Conservation (phyloP, 2,888 invertebrate genomes). For the Steinernema hermaphroditum region DNA sequence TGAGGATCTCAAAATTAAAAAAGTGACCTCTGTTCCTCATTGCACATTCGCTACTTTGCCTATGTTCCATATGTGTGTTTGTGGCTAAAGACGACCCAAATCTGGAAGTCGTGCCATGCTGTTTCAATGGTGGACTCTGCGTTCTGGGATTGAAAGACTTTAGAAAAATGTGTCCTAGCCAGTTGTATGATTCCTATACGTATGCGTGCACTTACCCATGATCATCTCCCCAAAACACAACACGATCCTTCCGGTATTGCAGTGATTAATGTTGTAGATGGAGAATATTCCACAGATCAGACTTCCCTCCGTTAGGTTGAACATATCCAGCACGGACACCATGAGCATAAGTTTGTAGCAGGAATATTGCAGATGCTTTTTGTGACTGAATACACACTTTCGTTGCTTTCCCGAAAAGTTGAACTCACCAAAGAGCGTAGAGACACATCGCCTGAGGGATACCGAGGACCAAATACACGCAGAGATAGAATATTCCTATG, state of each 20-base stretch:
- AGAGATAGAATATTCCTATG: not conserved
- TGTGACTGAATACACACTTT: conserved; percentile 1
- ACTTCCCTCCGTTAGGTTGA: not conserved
- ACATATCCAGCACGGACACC: conserved; percentile 5
- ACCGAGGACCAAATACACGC: not conserved
- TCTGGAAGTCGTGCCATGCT: too few species aligned
- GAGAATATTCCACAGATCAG: not conserved
- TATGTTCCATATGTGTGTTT: too few species aligned
- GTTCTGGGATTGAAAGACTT: too few species aligned
- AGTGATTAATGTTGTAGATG: not conserved
- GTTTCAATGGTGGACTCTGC: too few species aligned
- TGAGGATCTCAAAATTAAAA: too few species aligned
- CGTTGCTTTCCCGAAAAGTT: not conserved
- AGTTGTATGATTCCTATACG: too few species aligned
- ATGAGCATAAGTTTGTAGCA: conserved; percentile 34
- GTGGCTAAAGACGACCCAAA: too few species aligned
- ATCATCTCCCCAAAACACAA: not conserved
- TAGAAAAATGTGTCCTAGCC: too few species aligned
- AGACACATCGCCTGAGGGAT: not conserved
- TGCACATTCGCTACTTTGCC: too few species aligned
- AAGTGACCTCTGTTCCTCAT: too few species aligned
- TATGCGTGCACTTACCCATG: conserved; percentile 12
- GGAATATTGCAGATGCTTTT: conserved; percentile 11
- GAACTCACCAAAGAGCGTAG: not conserved
- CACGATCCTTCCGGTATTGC: not conserved